Base-by-base conservation (phyloP, 2,113 vertebrate genomes). In the Conger conger region DNA sequence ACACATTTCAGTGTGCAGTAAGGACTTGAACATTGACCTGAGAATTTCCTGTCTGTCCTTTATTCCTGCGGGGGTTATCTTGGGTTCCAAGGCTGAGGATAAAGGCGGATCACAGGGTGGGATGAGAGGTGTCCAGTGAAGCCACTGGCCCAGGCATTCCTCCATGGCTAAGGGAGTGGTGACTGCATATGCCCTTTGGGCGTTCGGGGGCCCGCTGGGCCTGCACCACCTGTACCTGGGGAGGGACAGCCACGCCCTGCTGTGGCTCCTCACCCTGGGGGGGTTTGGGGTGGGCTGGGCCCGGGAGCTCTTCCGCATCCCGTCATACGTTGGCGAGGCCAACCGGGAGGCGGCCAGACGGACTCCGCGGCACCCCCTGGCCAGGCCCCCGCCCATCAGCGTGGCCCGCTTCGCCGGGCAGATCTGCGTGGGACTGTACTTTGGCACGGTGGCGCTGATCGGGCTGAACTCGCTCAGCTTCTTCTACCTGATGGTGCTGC, bases 161-260 rank as follows among this genome's bases (percentile, higher is more conserved):
- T 50, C 80, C 30, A 97, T 99, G 97, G 95, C 89, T 42, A 98
- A 97, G 89, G 87, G 93, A 50, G 91, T 97, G 86, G 88, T 91
- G 36, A 92, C 96, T 85, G 94, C 97, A 80, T 96, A 97, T 11
- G 94, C 83, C 82, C 94, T 99, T 80, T 98, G 98, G 97, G 97
- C 94, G 27, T 45, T 94, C 5, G 97, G 96, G 83, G 97, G 97
- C 6, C 96, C 94, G 1, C 87, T 95, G 36, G 97, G 97, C 35
- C 95, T 99, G 84, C 97, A 98, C 82, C 98, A 99, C 87, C 76
- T 99, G n/a, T 98, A 98, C 87, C 91, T 98, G 88, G 93, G 95
- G 77, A 92, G 97, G 86, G 97, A 98, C 91, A 97, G 94, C 85
- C 97, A 98, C 9, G 97, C 97, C 1, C 93, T 98, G 82, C 90